Evolutionary conservation across 2,797 vertebrate genomes (phyloP).

Genomic region (Myotis vivesi): DNA sequence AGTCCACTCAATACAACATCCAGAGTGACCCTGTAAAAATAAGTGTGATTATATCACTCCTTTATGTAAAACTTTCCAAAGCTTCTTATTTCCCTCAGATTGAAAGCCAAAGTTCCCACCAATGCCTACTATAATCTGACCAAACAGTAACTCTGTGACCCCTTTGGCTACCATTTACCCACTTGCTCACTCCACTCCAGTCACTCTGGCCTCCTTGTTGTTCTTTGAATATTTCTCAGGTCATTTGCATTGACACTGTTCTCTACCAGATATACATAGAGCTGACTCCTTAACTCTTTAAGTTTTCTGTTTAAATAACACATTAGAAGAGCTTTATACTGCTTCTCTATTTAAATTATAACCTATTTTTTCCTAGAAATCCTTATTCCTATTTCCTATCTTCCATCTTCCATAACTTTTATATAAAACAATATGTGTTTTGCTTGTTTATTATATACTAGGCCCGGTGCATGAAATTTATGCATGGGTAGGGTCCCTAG

Average conservation of each 20-base stretch:
- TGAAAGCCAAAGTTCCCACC: background rate
- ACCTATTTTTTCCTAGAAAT: background rate
- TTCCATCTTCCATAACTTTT: background rate
- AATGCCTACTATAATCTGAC: background rate
- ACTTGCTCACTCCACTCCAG: background rate
- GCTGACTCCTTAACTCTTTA: background rate
- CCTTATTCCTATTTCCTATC: background rate
- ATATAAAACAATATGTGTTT: background rate
- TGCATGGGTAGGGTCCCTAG: too few species aligned
- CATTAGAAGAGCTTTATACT: background rate
- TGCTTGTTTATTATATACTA: background rate
- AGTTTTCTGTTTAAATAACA: background rate
- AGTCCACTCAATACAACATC: background rate
- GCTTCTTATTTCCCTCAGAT: background rate
- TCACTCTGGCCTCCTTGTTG: background rate
- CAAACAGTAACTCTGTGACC: background rate
- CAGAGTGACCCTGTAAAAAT: background rate
- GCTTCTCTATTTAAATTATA: background rate
- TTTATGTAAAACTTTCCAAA: background rate
- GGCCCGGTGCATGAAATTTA: too few species aligned
- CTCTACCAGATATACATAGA: background rate
- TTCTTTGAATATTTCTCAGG: background rate
- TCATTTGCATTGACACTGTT: background rate
- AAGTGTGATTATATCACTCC: background rate
- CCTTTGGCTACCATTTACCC: background rate